Evolutionary conservation across 2,797 vertebrate genomes (phyloP), one percentile per base, ranked within the genome.

Genomic region (Oryzias sinensis): DNA sequence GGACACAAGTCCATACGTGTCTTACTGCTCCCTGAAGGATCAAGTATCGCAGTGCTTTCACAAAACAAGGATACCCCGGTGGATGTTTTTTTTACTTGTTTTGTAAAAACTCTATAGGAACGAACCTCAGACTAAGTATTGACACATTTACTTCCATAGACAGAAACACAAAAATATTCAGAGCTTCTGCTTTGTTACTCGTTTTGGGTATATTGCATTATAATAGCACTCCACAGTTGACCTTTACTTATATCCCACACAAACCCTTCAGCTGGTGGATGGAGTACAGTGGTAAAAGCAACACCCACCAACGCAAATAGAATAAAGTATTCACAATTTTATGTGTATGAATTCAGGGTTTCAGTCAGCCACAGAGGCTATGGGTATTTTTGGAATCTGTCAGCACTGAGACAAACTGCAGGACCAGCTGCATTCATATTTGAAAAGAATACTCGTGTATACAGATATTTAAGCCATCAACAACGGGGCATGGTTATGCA

Each of bases 371-470:
- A 79, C 77, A 18, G 1, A 18, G 18, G 18, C 80, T 51, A 81
- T 77, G 70, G 82, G 70, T 87, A 87, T 87, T 86, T 89, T 88
- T 74, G 70, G 82, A 81, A 61, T 70, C 80, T 62, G 56, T 68
- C 53, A 76, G 70, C 53, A 60, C 51, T 13, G 18, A 76, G 66
- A 73, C 64, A 58, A 69, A 70, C 61, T 61, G 49, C 71, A 66
- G 27, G 71, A 76, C 42, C 29, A 22, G 29, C 52, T 17, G 29
- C 68, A 71, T 71, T 33, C 20, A 59, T 43, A 55, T 72, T 70
- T 67, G 33, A 69, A 70, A 67, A 58, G 7, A 8, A 9, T 33
- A 33, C 8, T 8, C 44, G 1, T 18, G 22, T 13, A 56, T 40
- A 15, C 55, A 14, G 7, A 17, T 53, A 3, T 6, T 47, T 8